phyloP scores from a whole-genome alignment of 1,140 invertebrate genomes.

The Trichonephila clavipes region DNA sequence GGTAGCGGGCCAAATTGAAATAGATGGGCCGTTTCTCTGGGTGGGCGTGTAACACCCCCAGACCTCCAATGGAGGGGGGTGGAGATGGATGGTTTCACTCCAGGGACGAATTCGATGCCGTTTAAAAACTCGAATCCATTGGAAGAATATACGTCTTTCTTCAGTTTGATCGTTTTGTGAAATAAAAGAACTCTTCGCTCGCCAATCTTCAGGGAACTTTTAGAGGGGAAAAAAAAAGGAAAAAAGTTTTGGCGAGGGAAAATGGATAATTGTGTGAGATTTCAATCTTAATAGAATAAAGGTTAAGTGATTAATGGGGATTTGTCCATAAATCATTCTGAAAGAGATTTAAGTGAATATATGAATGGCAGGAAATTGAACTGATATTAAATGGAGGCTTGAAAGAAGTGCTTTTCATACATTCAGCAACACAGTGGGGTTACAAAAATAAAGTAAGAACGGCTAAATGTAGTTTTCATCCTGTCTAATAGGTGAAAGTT shows the following conservation, averaged over 20 bases:
- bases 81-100: conserved; percentile 55
- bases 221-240: neutral
- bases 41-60: neutral
- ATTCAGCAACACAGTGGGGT: too few relatives aligned
- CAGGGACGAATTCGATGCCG: conserved; percentile 72
- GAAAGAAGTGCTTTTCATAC: neutral
- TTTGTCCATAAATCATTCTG: conserved; percentile 10
- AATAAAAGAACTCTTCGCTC: conserved; percentile 10
- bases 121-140: conserved; percentile 69
- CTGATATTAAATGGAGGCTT: neutral
- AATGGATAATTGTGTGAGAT: conserved; percentile 9
- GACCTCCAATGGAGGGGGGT: neutral
- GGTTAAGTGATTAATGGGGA: conserved; percentile 16
- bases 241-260: conserved; percentile 1
- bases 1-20: conserved; percentile 68
- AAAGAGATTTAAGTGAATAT: neutral
- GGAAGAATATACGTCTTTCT: conserved; percentile 63
- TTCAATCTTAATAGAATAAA: conserved; percentile 13
- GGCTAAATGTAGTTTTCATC: too few relatives aligned
- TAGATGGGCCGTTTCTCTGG: conserved; percentile 50
- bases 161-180: conserved; percentile 42
- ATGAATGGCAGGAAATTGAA: neutral
- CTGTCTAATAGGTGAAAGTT: too few relatives aligned
- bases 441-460: too few relatives aligned
- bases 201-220: neutral